Conservation (phyloP, 2,797 vertebrate species). For the Lophius americanus region DNA sequence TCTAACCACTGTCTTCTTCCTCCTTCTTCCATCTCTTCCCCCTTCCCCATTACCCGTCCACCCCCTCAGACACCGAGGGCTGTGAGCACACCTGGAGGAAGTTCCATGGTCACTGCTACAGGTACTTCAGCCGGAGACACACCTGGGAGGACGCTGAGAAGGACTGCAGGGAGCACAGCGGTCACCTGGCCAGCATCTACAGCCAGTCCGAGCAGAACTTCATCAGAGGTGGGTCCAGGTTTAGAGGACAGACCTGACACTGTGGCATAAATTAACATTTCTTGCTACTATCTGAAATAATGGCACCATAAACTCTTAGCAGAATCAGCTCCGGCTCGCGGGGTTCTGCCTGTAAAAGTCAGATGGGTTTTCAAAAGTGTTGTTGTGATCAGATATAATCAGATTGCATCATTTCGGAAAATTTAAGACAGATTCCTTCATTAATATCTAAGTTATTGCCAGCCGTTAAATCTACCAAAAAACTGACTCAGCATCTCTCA, state of each 20-base stretch:
- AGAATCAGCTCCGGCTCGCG: too few relatives aligned
- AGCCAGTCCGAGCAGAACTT: constrained; percentile 90
- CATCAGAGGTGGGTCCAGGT: constrained; percentile 86
- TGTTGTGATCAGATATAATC: too few relatives aligned
- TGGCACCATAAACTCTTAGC: too few relatives aligned
- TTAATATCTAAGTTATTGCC: too few relatives aligned
- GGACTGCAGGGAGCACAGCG: constrained; percentile 91
- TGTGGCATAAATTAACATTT: too few relatives aligned
- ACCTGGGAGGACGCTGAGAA: constrained; percentile 96
- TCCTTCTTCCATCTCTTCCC: constrained; percentile 6
- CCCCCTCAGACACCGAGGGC: constrained; percentile 88
- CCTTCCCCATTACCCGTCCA: neutral
- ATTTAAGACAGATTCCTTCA: too few relatives aligned
- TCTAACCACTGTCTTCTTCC: constrained; percentile 34
- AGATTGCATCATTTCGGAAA: too few relatives aligned
- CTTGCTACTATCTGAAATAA: too few relatives aligned
- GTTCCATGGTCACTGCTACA: constrained; percentile 97
- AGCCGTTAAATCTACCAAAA: too few relatives aligned
- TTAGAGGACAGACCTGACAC: neutral
- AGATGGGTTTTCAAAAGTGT: too few relatives aligned
- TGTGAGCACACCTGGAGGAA: constrained; percentile 96
- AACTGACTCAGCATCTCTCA: too few relatives aligned
- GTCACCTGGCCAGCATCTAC: constrained; percentile 94
- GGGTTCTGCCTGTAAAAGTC: too few relatives aligned
- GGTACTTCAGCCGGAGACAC: constrained; percentile 90